Percentiles rank a stretch among this genome's conserved stretches.
phyloP scores from a whole-genome alignment of 2,113 vertebrate species.

The Pimephales promelas region DNA sequence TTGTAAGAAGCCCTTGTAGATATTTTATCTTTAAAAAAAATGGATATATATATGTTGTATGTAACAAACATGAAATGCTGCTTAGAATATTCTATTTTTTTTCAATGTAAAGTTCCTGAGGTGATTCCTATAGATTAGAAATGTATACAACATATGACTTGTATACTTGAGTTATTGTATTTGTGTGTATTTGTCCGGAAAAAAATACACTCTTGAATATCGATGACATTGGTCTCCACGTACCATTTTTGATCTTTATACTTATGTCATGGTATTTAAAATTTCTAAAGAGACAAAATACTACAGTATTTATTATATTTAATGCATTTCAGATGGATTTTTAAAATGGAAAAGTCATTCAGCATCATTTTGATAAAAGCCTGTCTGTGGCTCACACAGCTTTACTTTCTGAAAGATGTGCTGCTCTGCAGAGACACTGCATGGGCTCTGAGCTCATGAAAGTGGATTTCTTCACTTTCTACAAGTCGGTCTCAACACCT shows the following conservation, averaged over 20 bases:
- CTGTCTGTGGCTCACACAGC: neutral
- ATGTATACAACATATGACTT: conserved; percentile 54
- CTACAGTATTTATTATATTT: neutral
- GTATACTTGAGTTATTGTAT: conserved; percentile 46
- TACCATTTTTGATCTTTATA: conserved; percentile 27
- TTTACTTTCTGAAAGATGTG: conserved; percentile 34
- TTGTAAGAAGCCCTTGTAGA: conserved; percentile 66
- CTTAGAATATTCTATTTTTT: conserved; percentile 66
- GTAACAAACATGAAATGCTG: conserved; percentile 61
- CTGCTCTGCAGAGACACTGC: conserved; percentile 23
- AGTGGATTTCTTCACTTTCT: conserved; percentile 11
- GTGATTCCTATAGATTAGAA: conserved; percentile 59
- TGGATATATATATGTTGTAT: conserved; percentile 56
- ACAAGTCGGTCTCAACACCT: conserved; percentile 32
- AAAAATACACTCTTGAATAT: conserved; percentile 24
- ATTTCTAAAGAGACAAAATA: neutral
- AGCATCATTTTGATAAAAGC: conserved; percentile 28
- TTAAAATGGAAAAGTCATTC: conserved; percentile 23
- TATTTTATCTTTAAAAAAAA: conserved; percentile 61
- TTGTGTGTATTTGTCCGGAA: conserved; percentile 51
- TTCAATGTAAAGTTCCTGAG: conserved; percentile 61
- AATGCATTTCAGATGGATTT: neutral
- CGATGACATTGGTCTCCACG: conserved; percentile 10
- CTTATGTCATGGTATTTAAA: neutral
- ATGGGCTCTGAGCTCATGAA: neutral